Conservation (phyloP, 2,888 invertebrate genomes). For the Oconnorella tubifera region DNA sequence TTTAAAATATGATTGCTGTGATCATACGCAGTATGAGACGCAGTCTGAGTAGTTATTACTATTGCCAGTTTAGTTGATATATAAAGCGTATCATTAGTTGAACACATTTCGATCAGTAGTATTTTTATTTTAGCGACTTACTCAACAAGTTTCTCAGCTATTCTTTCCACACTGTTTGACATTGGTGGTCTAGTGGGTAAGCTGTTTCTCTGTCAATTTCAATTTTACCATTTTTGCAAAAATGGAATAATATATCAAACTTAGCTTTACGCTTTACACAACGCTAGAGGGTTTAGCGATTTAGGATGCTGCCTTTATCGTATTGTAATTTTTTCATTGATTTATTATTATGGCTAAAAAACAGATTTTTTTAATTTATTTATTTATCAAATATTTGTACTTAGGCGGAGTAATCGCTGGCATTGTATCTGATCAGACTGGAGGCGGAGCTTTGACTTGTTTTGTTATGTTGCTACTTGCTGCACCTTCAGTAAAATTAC, state of each 20-base stretch:
- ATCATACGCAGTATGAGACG: too few species aligned
- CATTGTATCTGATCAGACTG: slow-evolving; percentile 74
- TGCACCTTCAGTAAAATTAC: slow-evolving; percentile 70
- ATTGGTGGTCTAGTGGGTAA: slow-evolving; percentile 80
- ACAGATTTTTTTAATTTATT: background rate
- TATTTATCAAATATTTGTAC: background rate
- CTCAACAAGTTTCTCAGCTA: slow-evolving; percentile 55
- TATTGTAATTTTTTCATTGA: slow-evolving; percentile 2
- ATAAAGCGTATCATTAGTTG: too few species aligned
- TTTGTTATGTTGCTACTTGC: slow-evolving; percentile 73
- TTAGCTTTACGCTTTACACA: too few species aligned
- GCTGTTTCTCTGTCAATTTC: too few species aligned
- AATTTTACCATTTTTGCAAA: too few species aligned
- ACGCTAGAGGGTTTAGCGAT: too few species aligned
- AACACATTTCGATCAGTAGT: background rate
- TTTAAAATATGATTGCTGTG: too few species aligned
- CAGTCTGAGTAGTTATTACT: too few species aligned
- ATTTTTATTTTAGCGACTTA: slow-evolving; percentile 5
- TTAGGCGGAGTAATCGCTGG: slow-evolving; percentile 77
- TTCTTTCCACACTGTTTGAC: slow-evolving; percentile 58
- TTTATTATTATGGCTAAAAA: slow-evolving; percentile 10
- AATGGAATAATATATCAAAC: too few species aligned
- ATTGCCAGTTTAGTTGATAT: too few species aligned
- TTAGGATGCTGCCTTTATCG: too few species aligned
- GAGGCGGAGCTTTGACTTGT: slow-evolving; percentile 84